Base-by-base conservation (phyloP, 2,797 vertebrate genomes). In the Myiotriccus ornatus region DNA sequence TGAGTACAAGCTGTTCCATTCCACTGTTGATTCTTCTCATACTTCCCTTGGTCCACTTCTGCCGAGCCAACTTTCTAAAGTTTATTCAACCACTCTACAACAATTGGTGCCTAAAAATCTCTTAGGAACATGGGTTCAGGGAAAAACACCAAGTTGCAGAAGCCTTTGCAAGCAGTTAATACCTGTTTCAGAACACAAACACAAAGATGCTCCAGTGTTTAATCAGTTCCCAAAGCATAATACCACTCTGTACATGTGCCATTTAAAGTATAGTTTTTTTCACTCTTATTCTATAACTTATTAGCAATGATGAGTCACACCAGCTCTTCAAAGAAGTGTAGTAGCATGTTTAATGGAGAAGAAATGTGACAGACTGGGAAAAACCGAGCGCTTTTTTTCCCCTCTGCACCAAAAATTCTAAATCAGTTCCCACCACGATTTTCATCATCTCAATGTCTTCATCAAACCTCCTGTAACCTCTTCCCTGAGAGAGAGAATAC, bases 361-460 rank as follows among this genome's bases (percentile, higher is more conserved):
- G 59, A 89, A 94, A 91, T 37, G 7, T 10, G 24, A 87, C 37
- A 43, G 35, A 43, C 46, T 67, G 13, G 27, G 46, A 3, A 3
- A 55, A 63, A 71, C 2, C 0, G 1, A 69, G 27, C n/a, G 14
- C 6, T 44, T 47, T 52, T n/a, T 44, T 10, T 4, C 12, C 11
- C 4, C 20, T 22, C 21, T n/a, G 12, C 30, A 86, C 34, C 50
- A 88, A 50, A 87, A 91, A 65, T 68, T 84, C 56, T 80, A 46
- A 70, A 80, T 64, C 46, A 30, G 32, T 90, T 89, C n/a, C 43
- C 60, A 80, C 52, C 25, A 41, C 0, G 1, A 65, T 67, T 82
- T 89, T 35, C 47, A 89, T 82, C 73, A 65, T 85, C 53, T 95
- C 64, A 57, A 65, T 67, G 62, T 69, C 71, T 92, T 85, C 82